phyloP scores from a whole-genome alignment of 2,797 vertebrate genomes.

The Hydrolagus colliei region DNA sequence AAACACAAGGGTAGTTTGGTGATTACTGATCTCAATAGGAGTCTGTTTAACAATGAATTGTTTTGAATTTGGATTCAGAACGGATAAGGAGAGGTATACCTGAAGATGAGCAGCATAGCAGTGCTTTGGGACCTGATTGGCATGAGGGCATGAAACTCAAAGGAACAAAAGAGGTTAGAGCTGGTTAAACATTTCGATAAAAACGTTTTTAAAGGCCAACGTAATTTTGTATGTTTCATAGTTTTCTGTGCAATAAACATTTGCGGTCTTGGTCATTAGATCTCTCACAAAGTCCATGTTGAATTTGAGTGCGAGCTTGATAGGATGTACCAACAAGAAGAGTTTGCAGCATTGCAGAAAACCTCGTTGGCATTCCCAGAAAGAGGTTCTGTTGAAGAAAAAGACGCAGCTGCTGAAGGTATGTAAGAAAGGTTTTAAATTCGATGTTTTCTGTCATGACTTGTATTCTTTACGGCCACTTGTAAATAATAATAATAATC shows the following conservation, averaged over 20 bases:
- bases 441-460: not conserved
- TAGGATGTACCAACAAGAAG: constrained; percentile 64
- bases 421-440: constrained; percentile 33
- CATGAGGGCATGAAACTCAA: constrained; percentile 74
- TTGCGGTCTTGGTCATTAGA: constrained; percentile 48
- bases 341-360: constrained; percentile 55
- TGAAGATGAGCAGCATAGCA: constrained; percentile 58
- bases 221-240: no score
- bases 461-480: no score
- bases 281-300: constrained; percentile 69
- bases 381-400: constrained; percentile 35
- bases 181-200: not conserved
- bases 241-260: not conserved
- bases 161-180: constrained; percentile 68
- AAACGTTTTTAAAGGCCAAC: not conserved
- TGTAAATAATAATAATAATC: no score
- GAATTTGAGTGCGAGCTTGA: constrained; percentile 79
- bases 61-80: constrained; percentile 43
- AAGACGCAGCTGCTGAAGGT: constrained; percentile 48
- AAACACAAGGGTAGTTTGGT: not conserved
- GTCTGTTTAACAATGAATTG: not conserved
- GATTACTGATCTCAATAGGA: not conserved
- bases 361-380: constrained; percentile 49
- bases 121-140: constrained; percentile 92
- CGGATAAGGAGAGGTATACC: constrained; percentile 37